Percentiles rank a stretch among this genome's conserved stretches.
phyloP scores from a whole-genome alignment of 2,797 vertebrate genomes.

The Oryzias sinensis region DNA sequence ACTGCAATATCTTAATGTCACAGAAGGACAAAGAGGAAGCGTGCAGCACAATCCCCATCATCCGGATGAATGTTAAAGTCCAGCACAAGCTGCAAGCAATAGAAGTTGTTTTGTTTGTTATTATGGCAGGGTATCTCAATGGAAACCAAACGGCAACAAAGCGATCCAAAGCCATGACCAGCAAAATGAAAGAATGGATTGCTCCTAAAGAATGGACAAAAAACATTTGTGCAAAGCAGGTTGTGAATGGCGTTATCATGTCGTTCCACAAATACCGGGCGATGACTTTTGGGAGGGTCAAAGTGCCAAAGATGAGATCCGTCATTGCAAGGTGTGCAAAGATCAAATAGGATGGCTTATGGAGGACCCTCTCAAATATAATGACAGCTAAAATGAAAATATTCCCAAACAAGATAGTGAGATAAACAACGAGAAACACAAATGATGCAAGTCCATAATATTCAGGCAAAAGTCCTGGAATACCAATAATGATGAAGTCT shows the following conservation, averaged over 20 bases:
- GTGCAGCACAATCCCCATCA: constrained; percentile 35
- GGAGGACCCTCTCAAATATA: constrained; percentile 51
- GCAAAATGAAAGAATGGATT: constrained; percentile 54
- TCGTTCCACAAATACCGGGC: constrained; percentile 66
- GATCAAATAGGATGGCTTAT: constrained; percentile 68
- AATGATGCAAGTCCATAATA: constrained; percentile 44
- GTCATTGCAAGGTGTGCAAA: constrained; percentile 66
- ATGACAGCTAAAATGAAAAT: constrained; percentile 62
- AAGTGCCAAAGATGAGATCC: constrained; percentile 61
- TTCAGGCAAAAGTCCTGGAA: constrained; percentile 58
- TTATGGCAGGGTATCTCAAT: constrained; percentile 55
- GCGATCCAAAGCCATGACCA: constrained; percentile 71
- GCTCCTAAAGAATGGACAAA: constrained; percentile 70
- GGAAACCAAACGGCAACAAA: constrained; percentile 69
- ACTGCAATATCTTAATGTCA: constrained; percentile 61
- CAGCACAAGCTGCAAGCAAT: constrained; percentile 50
- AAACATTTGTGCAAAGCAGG: constrained; percentile 69
- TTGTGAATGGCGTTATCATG: constrained; percentile 42
- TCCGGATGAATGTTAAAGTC: constrained; percentile 44
- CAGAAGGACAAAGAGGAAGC: constrained; percentile 65
- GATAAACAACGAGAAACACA: constrained; percentile 53
- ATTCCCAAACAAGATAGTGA: constrained; percentile 62
- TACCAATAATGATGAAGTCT: constrained; percentile 69
- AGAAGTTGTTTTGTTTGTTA: constrained; percentile 55
- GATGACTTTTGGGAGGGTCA: constrained; percentile 70